phyloP scores from a whole-genome alignment of 2,113 vertebrate genomes.

The Neopipo cinnamomea region DNA sequence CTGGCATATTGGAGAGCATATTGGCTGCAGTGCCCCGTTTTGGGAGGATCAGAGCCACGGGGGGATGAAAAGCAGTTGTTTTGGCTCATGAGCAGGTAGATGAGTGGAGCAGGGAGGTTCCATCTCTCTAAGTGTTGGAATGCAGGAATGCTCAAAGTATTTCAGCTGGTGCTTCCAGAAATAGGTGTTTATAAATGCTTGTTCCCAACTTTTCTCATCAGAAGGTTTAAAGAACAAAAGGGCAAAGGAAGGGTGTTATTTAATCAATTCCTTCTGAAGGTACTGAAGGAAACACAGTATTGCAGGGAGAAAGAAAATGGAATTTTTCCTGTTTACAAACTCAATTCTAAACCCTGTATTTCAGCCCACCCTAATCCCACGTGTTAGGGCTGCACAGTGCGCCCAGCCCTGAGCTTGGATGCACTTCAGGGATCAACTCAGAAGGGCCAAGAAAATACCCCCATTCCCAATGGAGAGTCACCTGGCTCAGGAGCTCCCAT shows the following conservation, averaged over 20 bases:
- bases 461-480: neutral
- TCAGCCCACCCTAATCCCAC: neutral
- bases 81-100: neutral
- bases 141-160: neutral
- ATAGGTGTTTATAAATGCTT: neutral
- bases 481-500: neutral
- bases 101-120: neutral
- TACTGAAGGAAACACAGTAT: neutral
- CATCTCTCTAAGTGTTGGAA: neutral
- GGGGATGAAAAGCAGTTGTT: neutral
- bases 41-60: neutral
- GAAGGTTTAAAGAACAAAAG: neutral
- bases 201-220: neutral
- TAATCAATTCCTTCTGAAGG: neutral
- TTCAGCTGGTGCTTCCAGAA: neutral
- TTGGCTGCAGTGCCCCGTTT: neutral
- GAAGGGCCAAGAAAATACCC: neutral
- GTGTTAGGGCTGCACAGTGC: neutral
- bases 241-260: neutral
- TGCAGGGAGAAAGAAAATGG: neutral
- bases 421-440: neutral
- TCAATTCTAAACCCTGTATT: neutral
- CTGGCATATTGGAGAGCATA: neutral
- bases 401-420: neutral
- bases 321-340: neutral